Evolutionary conservation across 2,113 vertebrate genomes (phyloP), one percentile per base, ranked within the genome.

Genomic region (Stictonetta naevosa): DNA sequence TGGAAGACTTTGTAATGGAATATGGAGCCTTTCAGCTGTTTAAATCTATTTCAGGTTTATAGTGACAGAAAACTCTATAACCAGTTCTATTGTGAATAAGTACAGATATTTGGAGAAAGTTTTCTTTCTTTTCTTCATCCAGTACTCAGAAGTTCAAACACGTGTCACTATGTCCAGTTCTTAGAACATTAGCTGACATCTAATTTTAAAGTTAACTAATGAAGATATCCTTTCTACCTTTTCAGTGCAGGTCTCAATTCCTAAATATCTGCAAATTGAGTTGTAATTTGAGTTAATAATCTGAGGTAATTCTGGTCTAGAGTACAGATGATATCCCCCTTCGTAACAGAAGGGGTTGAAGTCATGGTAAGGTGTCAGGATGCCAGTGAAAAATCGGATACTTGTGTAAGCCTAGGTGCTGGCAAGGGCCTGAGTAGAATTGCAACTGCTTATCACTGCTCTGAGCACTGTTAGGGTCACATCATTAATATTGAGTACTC

Each of bases 1-100:
- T 68, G 92, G 91, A 86, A 95, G 89, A 86, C 46, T 89, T 92
- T 21, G 86, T 97, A 96, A 97, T 97, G 74, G 88, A 96, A 97
- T 96, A 94, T 64, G 90, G 92, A 88, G 40, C 38, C 46, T 96
- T 96, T 97, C 31, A 97, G 94, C 86, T 97, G 73, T 97, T 97
- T 97, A 96, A 56, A 96, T 95, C 79, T 92, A 71, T 48, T 67
- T 83, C 91, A 74, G 74, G 63, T 73, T 74, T 26, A 71, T 90
- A 91, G 94, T 95, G 96, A 97, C 92, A 94, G 89, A 96, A 97
- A 96, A 82, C 83, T 97, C 86, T 48, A 97, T 75, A 83, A 69
- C 25, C 38, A 75, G 8, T 11, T 84, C 25, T 68, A 13, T 72
- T 44, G 76, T 36, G 68, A 93, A n/a, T 86, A 86, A 92, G 11